These are phyloP conservation scores for Paguma larvata DNA, from an alignment of 2,797 vertebrate genomes.

Conservation along the genomic window DNA sequence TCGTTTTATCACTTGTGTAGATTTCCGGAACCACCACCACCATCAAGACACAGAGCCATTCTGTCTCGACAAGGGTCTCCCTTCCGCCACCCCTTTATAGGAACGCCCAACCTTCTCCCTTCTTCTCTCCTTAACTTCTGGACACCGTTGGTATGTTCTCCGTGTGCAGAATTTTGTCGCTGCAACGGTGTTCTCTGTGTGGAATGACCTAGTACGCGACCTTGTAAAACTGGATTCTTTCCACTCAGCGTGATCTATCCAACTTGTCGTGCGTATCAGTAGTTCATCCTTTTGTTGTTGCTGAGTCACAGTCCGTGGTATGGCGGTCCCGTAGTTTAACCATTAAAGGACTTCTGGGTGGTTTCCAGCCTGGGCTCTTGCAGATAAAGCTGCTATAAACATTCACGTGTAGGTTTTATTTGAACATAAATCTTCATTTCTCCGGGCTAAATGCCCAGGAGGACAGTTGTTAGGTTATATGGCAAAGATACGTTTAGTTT, in stretches of 20 bases:
- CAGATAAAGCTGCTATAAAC: not conserved
- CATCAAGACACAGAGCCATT: not conserved
- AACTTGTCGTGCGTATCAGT: not conserved
- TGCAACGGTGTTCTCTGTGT: not conserved
- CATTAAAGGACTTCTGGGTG: not conserved
- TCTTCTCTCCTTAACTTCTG: not conserved
- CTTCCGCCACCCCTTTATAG: not conserved
- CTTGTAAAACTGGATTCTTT: not conserved
- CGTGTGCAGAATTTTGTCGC: not conserved
- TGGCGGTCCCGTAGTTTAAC: not conserved
- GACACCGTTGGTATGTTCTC: not conserved
- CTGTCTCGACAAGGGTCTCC: not conserved
- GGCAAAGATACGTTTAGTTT: not conserved
- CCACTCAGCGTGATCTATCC: not conserved
- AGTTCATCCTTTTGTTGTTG: not conserved
- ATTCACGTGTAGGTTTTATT: not conserved
- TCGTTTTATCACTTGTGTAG: not conserved
- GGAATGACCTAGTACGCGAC: not conserved
- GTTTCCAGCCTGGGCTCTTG: not conserved
- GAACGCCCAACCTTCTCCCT: not conserved
- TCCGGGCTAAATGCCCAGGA: not conserved
- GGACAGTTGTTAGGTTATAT: not conserved
- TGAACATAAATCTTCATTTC: not conserved
- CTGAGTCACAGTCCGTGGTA: not conserved
- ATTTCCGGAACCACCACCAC: not conserved